Percentiles rank a stretch among this genome's conserved stretches.
These are phyloP conservation scores for Nemotelus nigrinus DNA, from an alignment of 2,888 invertebrate genomes.

Conservation along the genomic window DNA sequence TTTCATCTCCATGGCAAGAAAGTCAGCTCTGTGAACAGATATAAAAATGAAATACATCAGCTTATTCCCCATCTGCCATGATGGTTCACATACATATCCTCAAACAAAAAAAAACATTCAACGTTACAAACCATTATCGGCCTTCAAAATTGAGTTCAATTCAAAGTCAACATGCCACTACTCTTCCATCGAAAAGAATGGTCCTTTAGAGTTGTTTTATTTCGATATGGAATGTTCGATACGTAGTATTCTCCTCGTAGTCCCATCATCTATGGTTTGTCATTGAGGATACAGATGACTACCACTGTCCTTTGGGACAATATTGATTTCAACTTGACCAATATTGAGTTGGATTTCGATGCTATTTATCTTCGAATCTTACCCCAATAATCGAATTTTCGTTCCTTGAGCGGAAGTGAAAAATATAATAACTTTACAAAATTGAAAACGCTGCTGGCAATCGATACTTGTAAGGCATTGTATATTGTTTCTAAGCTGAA, in stretches of 20 bases:
- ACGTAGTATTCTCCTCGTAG: background rate
- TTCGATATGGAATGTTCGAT: background rate
- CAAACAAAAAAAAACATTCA: background rate
- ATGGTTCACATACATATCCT: too few species aligned
- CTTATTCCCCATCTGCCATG: too few species aligned
- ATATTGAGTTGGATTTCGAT: constrained; percentile 28
- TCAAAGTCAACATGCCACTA: constrained; percentile 38
- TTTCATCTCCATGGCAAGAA: too few species aligned
- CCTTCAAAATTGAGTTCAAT: constrained; percentile 4
- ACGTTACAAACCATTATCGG: constrained; percentile 27
- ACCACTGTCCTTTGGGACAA: constrained; percentile 11
- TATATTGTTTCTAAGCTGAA: too few species aligned
- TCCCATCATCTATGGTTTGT: background rate
- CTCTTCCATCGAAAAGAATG: constrained; percentile 7
- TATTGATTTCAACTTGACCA: constrained; percentile 40
- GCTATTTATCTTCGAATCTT: constrained; percentile 35
- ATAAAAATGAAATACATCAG: too few species aligned
- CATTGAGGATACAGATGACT: constrained; percentile 5
- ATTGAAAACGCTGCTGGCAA: too few species aligned
- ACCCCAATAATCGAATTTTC: background rate
- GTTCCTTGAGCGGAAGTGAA: background rate
- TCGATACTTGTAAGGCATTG: too few species aligned
- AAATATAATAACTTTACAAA: background rate
- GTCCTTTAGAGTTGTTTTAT: constrained; percentile 38
- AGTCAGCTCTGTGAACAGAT: too few species aligned